These are phyloP conservation scores for Hymenopus coronatus DNA, from an alignment of 2,888 invertebrate genomes.

Conservation along the genomic window DNA sequence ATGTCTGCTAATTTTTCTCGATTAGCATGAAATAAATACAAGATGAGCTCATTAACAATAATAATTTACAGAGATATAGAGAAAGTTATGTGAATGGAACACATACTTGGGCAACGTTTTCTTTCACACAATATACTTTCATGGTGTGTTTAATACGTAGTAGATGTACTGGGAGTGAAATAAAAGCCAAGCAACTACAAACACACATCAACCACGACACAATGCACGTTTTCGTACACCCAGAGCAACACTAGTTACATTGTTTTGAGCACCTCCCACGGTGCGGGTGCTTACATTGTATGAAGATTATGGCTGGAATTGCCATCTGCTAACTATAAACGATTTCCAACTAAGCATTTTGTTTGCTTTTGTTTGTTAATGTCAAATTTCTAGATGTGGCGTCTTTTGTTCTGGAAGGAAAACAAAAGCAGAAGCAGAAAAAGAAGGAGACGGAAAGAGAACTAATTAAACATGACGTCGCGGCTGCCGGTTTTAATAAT, in stretches of 20 bases:
- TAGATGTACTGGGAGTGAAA: not conserved
- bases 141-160: not conserved
- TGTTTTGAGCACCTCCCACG: not conserved
- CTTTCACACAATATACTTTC: too few species aligned
- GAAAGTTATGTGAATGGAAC: too few species aligned
- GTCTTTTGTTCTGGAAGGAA: not conserved
- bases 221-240: not conserved
- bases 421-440: not conserved
- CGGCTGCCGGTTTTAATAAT: not conserved
- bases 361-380: not conserved
- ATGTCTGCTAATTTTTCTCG: too few species aligned
- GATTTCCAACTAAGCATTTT: not conserved
- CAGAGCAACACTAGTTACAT: not conserved
- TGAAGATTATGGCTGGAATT: not conserved
- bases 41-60: too few species aligned
- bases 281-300: not conserved
- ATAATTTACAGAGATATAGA: too few species aligned
- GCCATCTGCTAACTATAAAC: not conserved
- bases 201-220: not conserved
- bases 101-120: too few species aligned
- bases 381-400: not conserved
- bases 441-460: not conserved
- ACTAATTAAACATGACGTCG: not conserved
- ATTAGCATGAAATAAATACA: too few species aligned
- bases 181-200: too few species aligned